A percentile compares a stretch with the other conserved stretches of the same genome.
Conservation (phyloP, 2,888 invertebrate genomes). For the Endomychus coccineus region DNA sequence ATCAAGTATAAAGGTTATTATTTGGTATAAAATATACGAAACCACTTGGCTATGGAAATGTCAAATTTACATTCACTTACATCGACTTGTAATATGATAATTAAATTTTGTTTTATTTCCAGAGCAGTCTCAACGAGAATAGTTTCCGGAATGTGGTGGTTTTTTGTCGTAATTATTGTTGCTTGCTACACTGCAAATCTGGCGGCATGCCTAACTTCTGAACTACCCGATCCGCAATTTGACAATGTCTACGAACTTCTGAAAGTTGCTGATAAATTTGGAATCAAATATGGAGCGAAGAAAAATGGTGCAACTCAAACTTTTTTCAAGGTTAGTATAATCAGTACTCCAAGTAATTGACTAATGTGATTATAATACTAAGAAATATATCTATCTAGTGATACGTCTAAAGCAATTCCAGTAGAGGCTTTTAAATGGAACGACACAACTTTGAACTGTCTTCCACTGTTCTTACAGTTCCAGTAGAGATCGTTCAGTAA, state of each 20-base stretch:
- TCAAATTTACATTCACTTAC: too few species aligned
- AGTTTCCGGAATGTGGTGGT: slow-evolving; percentile 84
- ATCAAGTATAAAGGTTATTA: too few species aligned
- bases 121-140: slow-evolving; percentile 83
- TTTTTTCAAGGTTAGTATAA: slow-evolving; percentile 78
- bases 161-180: slow-evolving; percentile 79
- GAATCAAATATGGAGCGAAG: slow-evolving; percentile 78
- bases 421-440: too few species aligned
- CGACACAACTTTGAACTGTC: too few species aligned
- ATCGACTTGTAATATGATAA: too few species aligned
- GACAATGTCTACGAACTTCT: slow-evolving; percentile 77
- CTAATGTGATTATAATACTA: too few species aligned
- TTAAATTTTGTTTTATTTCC: slow-evolving; percentile 24
- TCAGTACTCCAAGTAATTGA: too few species aligned
- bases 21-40: background rate
- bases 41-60: background rate
- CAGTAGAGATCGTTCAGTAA: too few species aligned
- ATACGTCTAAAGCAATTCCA: too few species aligned
- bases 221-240: slow-evolving; percentile 62
- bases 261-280: slow-evolving; percentile 61
- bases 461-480: too few species aligned
- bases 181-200: slow-evolving; percentile 86
- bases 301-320: slow-evolving; percentile 71
- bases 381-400: too few species aligned
- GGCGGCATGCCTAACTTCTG: slow-evolving; percentile 82